Conservation (phyloP, 2,888 invertebrate species). For the Automeris io region DNA sequence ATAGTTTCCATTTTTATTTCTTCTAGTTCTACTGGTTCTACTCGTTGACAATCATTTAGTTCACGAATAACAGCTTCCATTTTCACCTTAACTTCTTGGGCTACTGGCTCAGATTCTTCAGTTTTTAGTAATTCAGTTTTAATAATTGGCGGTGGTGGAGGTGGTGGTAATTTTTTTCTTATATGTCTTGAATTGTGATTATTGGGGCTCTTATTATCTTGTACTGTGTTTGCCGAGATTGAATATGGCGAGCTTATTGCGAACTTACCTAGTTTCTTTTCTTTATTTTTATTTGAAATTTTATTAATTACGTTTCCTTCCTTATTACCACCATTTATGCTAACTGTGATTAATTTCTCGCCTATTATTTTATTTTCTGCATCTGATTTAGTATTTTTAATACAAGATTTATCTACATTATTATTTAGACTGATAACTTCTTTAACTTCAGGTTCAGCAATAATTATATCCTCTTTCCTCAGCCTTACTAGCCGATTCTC, state of each 20-base stretch:
- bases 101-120: slow-evolving; percentile 54
- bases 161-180: slow-evolving; percentile 63
- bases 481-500: slow-evolving; percentile 21
- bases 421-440: background rate
- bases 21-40: slow-evolving; percentile 47
- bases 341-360: slow-evolving; percentile 5
- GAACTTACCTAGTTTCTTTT: slow-evolving; percentile 10
- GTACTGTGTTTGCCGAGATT: slow-evolving; percentile 18
- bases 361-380: slow-evolving; percentile 11
- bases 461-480: slow-evolving; percentile 5
- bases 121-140: slow-evolving; percentile 17
- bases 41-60: slow-evolving; percentile 58
- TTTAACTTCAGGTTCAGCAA: background rate
- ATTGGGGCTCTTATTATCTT: slow-evolving; percentile 44
- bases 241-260: slow-evolving; percentile 15
- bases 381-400: slow-evolving; percentile 9
- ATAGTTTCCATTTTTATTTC: slow-evolving; percentile 44
- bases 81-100: slow-evolving; percentile 74
- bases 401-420: background rate
- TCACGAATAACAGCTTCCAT: slow-evolving; percentile 80
- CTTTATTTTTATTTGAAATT: slow-evolving; percentile 6
- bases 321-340: background rate
- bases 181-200: slow-evolving; percentile 50
- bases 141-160: slow-evolving; percentile 55
- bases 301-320: background rate